Evolutionary conservation across 2,797 vertebrate genomes (phyloP).

Genomic region (Rhinatrema bivittatum): DNA sequence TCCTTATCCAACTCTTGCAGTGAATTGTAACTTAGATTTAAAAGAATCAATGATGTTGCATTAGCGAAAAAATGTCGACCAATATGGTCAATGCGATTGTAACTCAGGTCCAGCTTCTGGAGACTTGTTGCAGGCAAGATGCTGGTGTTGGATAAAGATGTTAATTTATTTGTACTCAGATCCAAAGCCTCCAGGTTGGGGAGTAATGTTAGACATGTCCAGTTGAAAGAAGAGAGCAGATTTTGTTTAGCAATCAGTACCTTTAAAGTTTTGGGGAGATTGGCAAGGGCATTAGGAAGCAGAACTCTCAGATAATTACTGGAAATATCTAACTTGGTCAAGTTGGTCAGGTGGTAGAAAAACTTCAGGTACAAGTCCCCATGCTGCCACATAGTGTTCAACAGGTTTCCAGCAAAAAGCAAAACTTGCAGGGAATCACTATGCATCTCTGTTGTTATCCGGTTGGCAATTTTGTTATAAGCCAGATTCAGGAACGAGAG

Average conservation of each 20-base stretch:
- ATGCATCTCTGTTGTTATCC: conserved; percentile 14
- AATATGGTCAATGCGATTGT: conserved; percentile 12
- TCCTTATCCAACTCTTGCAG: conserved; percentile 50
- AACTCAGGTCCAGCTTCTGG: conserved; percentile 46
- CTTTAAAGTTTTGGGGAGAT: conserved; percentile 13
- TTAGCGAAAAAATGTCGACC: too few species aligned
- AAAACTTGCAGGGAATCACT: conserved; percentile 11
- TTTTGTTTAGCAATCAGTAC: conserved; percentile 15
- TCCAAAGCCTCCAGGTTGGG: conserved; percentile 16
- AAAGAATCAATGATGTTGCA: conserved; percentile 3
- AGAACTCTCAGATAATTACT: conserved; percentile 19
- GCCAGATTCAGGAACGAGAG: conserved; percentile 31
- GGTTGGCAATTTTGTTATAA: conserved; percentile 22
- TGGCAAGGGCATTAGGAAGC: neutral
- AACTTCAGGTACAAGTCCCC: conserved; percentile 27
- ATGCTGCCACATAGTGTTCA: conserved; percentile 24
- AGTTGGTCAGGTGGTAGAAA: conserved; percentile 13
- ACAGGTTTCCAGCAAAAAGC: conserved; percentile 28
- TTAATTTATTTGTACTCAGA: conserved; percentile 55
- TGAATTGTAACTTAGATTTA: conserved; percentile 56
- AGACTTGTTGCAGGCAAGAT: conserved; percentile 45
- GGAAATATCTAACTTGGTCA: conserved; percentile 23
- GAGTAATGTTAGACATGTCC: conserved; percentile 21
- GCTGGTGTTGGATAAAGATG: conserved; percentile 44
- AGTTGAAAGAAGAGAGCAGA: conserved; percentile 29